Base-by-base conservation (phyloP, 2,113 vertebrate genomes). In the Lampris incognitus region DNA sequence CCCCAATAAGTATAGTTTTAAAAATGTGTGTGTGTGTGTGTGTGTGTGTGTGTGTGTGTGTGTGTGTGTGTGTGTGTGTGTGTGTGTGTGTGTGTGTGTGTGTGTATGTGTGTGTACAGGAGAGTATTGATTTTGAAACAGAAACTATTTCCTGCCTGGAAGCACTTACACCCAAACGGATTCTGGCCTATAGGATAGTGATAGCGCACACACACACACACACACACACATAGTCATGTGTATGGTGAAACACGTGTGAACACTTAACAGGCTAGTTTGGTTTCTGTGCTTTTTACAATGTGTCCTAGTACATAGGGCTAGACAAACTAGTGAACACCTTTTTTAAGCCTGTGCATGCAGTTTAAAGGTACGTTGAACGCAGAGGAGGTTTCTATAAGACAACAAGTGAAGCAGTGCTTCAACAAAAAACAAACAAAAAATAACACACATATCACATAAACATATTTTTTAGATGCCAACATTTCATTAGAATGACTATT, bases 141-240 rank as follows among this genome's bases (percentile, higher is more conserved):
- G 86, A 79, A 80, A 65, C 55, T 49, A 69, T 77, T 85, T 85
- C 84, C 86, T 85, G 74, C 69, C 82, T 81, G 82, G 69, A 87
- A 79, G 65, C 52, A 66, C 73, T 48, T 84, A 73, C 24, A 24
- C 49, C 42, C 66, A 82, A 11, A 55, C 11, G 52, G 24, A 55
- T 55, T n/a, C n/a, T 55, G 52, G 11, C 52, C 52, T 13, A n/a
- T n/a, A 55, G 8, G 50, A 10, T 52, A 52, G 50, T 10, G 50
- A 69, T 13, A 54, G 44, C 9, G n/a, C 7, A 71, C 54, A 57
- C 59, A 72, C 59, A 67, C 65, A 65, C 61, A 74, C 62, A 50
- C 72, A 66, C 66, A 10, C 42, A 64, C 66, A 63, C 37, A 70
- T 36, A 66, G 66, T 57, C 77, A 81, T 63, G 50, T 59, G n/a